Evolutionary conservation across 2,113 vertebrate species (phyloP).

Genomic region (Apodemus speciosus): DNA sequence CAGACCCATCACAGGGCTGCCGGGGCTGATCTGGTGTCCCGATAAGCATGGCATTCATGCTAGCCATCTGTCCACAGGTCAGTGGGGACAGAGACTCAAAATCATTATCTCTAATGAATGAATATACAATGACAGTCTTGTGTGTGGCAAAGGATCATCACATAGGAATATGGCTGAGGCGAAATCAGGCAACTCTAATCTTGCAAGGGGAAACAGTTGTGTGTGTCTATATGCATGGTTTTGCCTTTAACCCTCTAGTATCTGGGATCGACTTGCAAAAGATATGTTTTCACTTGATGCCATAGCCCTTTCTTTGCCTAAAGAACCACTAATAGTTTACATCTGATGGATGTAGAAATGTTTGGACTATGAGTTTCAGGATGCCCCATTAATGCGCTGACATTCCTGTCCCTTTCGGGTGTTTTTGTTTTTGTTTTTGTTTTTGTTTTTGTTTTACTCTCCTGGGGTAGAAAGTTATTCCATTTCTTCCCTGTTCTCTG

Average conservation of each 20-base stretch:
- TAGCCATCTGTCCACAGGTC: conserved; percentile 88
- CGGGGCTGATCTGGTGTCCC: conserved; percentile 85
- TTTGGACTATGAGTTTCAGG: neutral
- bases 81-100: conserved; percentile 87
- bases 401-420: neutral
- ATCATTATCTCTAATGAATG: conserved; percentile 87
- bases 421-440: neutral
- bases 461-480: neutral
- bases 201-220: neutral
- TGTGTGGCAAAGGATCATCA: conserved; percentile 80
- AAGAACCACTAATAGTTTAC: neutral
- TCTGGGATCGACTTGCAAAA: neutral
- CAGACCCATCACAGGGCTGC: conserved; percentile 80
- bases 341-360: neutral
- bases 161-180: neutral
- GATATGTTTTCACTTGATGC: neutral
- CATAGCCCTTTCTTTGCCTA: neutral
- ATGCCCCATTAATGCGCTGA: neutral
- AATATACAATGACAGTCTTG: conserved; percentile 85
- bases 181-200: conserved; percentile 8
- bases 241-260: conserved; percentile 5
- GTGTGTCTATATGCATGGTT: neutral
- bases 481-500: neutral
- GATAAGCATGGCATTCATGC: conserved; percentile 87
- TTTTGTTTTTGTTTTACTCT: neutral